Conservation (phyloP, 2,113 vertebrate genomes). For the Cacatua alba region DNA sequence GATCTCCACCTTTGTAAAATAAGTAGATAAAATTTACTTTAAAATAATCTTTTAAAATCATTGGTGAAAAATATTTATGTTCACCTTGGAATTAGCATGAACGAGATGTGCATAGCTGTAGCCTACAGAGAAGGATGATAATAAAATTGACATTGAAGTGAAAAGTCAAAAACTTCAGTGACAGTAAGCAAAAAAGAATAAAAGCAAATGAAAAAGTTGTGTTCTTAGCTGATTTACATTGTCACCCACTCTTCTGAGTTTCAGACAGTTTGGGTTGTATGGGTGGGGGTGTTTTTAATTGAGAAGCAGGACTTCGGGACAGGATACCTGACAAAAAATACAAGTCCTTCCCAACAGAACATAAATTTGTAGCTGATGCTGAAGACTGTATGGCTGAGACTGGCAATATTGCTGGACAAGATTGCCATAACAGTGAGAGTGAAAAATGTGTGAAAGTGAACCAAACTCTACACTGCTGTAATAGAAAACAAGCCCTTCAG, state of each 20-base stretch:
- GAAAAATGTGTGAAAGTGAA: neutral
- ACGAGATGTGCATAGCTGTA: neutral
- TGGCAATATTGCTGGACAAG: neutral
- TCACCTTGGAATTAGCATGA: neutral
- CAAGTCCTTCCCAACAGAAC: neutral
- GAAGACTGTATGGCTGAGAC: neutral
- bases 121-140: neutral
- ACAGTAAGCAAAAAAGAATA: neutral
- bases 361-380: neutral
- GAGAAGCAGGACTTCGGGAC: neutral
- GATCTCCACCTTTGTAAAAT: neutral
- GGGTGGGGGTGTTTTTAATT: neutral
- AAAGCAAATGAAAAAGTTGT: neutral
- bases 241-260: neutral
- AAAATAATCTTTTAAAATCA: neutral
- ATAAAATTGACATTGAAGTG: neutral
- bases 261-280: neutral
- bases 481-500: neutral
- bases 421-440: neutral
- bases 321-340: neutral
- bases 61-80: neutral
- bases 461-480: neutral
- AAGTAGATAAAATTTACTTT: neutral
- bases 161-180: neutral
- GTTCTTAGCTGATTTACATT: neutral